A percentile compares a stretch with the other conserved stretches of the same genome.
These are phyloP conservation scores for Esperia sulphurella DNA, from an alignment of 2,888 invertebrate species.

Conservation along the genomic window DNA sequence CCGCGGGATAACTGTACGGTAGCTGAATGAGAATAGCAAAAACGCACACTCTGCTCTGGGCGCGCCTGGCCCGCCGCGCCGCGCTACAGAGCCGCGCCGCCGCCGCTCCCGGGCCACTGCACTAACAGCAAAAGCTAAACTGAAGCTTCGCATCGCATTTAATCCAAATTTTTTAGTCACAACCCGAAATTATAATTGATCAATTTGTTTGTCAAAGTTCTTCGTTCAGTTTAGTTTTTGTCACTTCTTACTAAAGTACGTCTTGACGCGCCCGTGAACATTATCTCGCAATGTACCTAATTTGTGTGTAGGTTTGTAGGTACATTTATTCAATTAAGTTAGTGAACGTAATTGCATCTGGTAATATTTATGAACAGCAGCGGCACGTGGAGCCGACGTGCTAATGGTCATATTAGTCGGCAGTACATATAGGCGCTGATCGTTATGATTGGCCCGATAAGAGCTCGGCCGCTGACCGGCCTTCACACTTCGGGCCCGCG, in stretches of 20 bases:
- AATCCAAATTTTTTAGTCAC: too few relatives aligned
- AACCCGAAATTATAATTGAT: too few relatives aligned
- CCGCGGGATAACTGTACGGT: slow-evolving; percentile 63
- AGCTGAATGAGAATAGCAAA: slow-evolving; percentile 60
- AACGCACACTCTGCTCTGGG: slow-evolving; percentile 18
- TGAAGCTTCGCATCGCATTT: too few relatives aligned
- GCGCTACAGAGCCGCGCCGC: neutral
- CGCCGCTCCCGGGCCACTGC: neutral
- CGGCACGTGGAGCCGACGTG: slow-evolving; percentile 51
- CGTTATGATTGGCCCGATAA: slow-evolving; percentile 67
- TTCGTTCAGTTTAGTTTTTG: slow-evolving; percentile 17
- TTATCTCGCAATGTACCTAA: slow-evolving; percentile 8
- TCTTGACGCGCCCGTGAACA: neutral
- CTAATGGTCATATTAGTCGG: slow-evolving; percentile 45
- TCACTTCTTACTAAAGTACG: neutral
- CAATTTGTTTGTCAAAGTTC: too few relatives aligned
- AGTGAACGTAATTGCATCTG: slow-evolving; percentile 32
- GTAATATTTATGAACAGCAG: slow-evolving; percentile 29
- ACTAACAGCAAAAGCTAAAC: neutral
- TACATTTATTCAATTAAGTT: slow-evolving; percentile 9
- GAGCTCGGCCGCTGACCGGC: slow-evolving; percentile 74
- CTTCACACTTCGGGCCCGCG: slow-evolving; percentile 60
- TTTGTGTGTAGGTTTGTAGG: slow-evolving; percentile 4
- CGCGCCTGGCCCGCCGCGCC: neutral
- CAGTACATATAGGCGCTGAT: slow-evolving; percentile 36